Percentiles rank a stretch among this genome's conserved stretches.
phyloP scores from a whole-genome alignment of 2,797 vertebrate genomes.

The Heterohyrax brucei region DNA sequence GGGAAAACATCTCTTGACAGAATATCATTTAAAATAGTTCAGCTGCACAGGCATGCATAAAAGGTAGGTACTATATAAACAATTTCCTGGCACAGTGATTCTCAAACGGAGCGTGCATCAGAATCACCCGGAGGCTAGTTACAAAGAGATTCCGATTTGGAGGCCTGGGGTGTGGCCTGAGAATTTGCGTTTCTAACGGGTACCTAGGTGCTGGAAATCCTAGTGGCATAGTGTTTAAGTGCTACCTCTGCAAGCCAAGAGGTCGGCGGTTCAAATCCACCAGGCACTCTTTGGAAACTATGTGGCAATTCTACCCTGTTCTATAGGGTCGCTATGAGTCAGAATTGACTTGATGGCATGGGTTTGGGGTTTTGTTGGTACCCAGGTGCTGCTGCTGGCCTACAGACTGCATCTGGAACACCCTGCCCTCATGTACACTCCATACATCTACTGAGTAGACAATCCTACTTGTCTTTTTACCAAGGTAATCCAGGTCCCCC shows the following conservation, averaged over 20 bases:
- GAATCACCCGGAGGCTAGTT: constrained; percentile 6
- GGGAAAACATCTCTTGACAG: constrained; percentile 57
- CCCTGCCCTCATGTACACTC: too few species aligned
- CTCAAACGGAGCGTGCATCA: neutral
- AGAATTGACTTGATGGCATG: too few species aligned
- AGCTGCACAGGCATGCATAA: neutral
- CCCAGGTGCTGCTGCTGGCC: neutral
- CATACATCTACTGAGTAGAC: neutral
- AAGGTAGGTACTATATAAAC: constrained; percentile 25
- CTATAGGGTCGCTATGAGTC: too few species aligned
- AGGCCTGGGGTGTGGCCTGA: neutral
- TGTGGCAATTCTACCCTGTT: too few species aligned
- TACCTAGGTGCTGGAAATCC: neutral
- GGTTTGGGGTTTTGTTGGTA: neutral
- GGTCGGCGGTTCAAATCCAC: too few species aligned
- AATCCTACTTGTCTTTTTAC: neutral
- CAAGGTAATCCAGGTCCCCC: neutral
- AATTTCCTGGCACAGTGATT: neutral
- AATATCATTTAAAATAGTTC: constrained; percentile 13
- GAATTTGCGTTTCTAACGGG: constrained; percentile 46
- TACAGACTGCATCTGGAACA: neutral
- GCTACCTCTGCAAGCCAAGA: too few species aligned
- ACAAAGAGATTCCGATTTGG: neutral
- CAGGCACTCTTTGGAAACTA: too few species aligned
- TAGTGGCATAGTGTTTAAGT: too few species aligned